phyloP scores from a whole-genome alignment of 2,113 vertebrate genomes.

The Archilochus colubris region DNA sequence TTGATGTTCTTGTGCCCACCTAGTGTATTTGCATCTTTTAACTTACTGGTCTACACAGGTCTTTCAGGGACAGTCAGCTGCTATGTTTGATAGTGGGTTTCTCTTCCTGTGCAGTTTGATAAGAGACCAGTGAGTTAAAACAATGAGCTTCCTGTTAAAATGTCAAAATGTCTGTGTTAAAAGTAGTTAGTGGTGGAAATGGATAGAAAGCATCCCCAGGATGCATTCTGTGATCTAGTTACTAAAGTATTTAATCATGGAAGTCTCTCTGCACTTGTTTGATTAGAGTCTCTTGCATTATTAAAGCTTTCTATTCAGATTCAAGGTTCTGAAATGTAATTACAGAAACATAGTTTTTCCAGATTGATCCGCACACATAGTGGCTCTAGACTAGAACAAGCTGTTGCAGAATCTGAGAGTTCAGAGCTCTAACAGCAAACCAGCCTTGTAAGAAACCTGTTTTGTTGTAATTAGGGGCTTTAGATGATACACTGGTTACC shows the following conservation, averaged over 20 bases:
- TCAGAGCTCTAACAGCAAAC: background rate
- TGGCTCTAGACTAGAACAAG: background rate
- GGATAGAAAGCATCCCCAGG: accelerated
- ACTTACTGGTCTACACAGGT: background rate
- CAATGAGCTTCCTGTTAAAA: background rate
- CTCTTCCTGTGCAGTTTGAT: background rate
- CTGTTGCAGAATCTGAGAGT: background rate
- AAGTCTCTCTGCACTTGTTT: background rate
- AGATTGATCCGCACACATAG: background rate
- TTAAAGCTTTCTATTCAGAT: background rate
- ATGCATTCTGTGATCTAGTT: background rate
- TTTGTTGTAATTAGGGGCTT: background rate
- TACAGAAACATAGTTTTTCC: background rate
- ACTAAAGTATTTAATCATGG: background rate
- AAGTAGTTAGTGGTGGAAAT: background rate
- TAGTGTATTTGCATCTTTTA: background rate
- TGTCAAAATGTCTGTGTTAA: background rate
- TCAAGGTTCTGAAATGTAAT: background rate
- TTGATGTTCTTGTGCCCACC: background rate
- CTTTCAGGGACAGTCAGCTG: background rate
- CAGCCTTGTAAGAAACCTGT: background rate
- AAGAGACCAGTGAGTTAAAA: background rate
- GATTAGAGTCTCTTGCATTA: background rate
- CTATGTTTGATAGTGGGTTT: background rate
- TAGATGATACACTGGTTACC: accelerated